phyloP scores from a whole-genome alignment of 2,797 vertebrate genomes.

The Sebastes trivittatus region DNA sequence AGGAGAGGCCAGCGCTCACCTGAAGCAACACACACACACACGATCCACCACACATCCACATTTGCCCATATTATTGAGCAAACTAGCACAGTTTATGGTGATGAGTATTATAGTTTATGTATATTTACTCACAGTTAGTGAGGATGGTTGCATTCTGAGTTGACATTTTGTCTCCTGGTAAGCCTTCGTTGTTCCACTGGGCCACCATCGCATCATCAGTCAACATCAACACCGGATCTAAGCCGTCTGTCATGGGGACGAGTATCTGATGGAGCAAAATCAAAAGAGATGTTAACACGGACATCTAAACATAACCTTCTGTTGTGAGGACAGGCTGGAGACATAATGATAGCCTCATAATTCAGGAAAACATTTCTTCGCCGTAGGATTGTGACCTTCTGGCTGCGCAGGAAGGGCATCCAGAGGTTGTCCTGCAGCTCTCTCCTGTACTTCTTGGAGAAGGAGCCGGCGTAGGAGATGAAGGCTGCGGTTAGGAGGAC shows the following conservation, averaged over 20 bases:
- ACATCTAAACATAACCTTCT: background rate
- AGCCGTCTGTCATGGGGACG: slow-evolving; percentile 81
- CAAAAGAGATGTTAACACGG: background rate
- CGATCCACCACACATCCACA: background rate
- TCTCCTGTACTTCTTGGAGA: slow-evolving; percentile 78
- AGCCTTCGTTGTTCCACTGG: slow-evolving; percentile 85
- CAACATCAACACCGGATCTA: slow-evolving; percentile 81
- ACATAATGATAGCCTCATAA: background rate
- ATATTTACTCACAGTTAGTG: slow-evolving; percentile 71
- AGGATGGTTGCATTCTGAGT: slow-evolving; percentile 83
- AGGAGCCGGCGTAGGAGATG: slow-evolving; percentile 82
- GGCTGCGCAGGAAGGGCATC: slow-evolving; percentile 78
- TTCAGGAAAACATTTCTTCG: background rate
- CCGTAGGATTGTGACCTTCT: slow-evolving; percentile 66
- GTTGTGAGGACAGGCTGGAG: background rate
- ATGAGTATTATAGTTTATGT: background rate
- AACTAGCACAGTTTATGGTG: background rate
- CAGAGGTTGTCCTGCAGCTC: slow-evolving; percentile 80
- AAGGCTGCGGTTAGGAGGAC: slow-evolving; percentile 80
- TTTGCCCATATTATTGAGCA: background rate
- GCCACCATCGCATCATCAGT: slow-evolving; percentile 82
- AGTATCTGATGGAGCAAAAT: slow-evolving; percentile 61
- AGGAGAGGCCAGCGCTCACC: slow-evolving; percentile 84
- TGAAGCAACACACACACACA: slow-evolving; percentile 22
- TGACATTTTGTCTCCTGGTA: slow-evolving; percentile 82